Evolutionary conservation across 2,888 invertebrate genomes (phyloP).

Genomic region (Osmoderma eremita): DNA sequence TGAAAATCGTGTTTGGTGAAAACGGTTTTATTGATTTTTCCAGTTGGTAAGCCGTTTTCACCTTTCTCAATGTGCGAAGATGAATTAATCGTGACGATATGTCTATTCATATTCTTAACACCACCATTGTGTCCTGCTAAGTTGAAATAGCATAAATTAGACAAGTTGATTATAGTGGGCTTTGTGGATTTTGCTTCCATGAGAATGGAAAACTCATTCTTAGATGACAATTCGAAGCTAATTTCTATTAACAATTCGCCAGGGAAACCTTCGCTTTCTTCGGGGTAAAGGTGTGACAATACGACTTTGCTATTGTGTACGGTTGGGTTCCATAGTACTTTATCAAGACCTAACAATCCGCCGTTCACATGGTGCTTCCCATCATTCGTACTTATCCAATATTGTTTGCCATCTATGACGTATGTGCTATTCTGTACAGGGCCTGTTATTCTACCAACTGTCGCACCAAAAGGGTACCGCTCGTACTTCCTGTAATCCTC

Average conservation of each 20-base stretch:
- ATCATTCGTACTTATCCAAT: constrained; percentile 35
- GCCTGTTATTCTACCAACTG: constrained; percentile 86
- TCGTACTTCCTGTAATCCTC: constrained; percentile 69
- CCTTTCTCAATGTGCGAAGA: constrained; percentile 78
- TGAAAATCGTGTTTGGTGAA: constrained; percentile 80
- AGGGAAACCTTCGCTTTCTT: constrained; percentile 89
- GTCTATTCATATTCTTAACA: constrained; percentile 71
- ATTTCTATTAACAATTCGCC: constrained; percentile 79
- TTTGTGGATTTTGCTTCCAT: constrained; percentile 80
- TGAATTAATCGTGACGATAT: constrained; percentile 77
- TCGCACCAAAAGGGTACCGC: constrained; percentile 83
- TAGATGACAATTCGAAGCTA: constrained; percentile 76
- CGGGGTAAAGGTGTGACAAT: constrained; percentile 77
- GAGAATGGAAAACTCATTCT: constrained; percentile 78
- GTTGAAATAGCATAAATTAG: constrained; percentile 90
- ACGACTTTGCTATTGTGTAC: constrained; percentile 71
- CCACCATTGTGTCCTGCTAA: constrained; percentile 85
- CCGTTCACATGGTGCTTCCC: constrained; percentile 77
- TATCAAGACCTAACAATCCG: constrained; percentile 81
- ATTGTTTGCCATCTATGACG: constrained; percentile 69
- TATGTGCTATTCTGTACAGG: constrained; percentile 77
- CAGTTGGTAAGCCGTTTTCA: constrained; percentile 71
- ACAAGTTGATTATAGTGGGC: constrained; percentile 85
- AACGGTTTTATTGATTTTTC: constrained; percentile 75
- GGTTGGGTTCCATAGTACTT: constrained; percentile 75